phyloP scores from a whole-genome alignment of 1,140 invertebrate genomes.

The Dreissena rostriformis region DNA sequence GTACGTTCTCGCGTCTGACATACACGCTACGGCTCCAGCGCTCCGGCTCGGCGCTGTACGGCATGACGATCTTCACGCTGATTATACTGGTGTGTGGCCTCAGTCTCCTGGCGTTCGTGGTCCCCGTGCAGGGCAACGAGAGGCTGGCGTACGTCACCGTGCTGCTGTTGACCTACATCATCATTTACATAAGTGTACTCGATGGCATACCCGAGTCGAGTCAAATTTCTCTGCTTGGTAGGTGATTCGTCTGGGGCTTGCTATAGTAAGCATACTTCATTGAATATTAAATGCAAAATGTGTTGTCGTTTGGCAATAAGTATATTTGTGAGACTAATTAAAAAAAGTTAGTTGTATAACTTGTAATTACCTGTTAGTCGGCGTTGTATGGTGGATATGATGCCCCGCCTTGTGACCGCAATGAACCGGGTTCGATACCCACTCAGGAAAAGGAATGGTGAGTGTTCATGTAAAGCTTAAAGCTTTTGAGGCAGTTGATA shows the following conservation, averaged over 20 bases:
- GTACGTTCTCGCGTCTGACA: slow-evolving; percentile 19
- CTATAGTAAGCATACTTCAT: too few relatives aligned
- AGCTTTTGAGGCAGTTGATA: too few relatives aligned
- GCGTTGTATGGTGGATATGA: too few relatives aligned
- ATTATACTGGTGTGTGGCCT: slow-evolving; percentile 28
- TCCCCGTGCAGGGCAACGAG: slow-evolving; percentile 32
- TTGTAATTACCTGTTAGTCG: too few relatives aligned
- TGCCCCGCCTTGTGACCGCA: neutral
- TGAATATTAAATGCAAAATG: too few relatives aligned
- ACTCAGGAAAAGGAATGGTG: too few relatives aligned
- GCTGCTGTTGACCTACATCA: slow-evolving; percentile 13
- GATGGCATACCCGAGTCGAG: slow-evolving; percentile 11
- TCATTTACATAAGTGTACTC: neutral
- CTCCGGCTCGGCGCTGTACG: slow-evolving; percentile 2
- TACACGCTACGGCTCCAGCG: slow-evolving; percentile 20
- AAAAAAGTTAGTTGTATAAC: too few relatives aligned
- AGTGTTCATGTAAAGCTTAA: too few relatives aligned
- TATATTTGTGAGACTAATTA: too few relatives aligned
- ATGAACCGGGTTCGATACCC: neutral
- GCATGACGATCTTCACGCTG: slow-evolving; percentile 19
- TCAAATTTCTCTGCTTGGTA: neutral
- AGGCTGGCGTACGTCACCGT: slow-evolving; percentile 18
- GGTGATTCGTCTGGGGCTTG: neutral
- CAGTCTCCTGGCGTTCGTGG: slow-evolving; percentile 14
- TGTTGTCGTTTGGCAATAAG: too few relatives aligned